phyloP scores from a whole-genome alignment of 2,797 vertebrate species.

The Rallus crepitans region DNA sequence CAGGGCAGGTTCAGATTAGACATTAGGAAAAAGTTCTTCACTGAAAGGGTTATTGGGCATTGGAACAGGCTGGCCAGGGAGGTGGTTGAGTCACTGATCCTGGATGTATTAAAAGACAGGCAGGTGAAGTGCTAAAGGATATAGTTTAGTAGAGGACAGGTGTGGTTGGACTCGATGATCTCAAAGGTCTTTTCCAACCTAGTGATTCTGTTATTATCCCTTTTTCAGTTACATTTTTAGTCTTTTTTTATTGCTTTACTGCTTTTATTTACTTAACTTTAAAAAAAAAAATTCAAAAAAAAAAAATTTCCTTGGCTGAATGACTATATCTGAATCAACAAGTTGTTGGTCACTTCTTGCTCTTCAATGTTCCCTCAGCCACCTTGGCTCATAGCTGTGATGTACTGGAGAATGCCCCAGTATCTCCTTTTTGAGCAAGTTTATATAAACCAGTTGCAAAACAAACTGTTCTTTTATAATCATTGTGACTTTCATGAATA shows the following conservation, averaged over 20 bases:
- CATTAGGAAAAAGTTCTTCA: no score
- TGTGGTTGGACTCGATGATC: no score
- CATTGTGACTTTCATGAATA: not conserved
- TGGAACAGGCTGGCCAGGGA: no score
- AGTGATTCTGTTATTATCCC: no score
- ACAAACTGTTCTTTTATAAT: not conserved
- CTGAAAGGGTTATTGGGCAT: no score
- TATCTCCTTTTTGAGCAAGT: not conserved
- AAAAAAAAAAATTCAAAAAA: no score
- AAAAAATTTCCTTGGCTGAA: not conserved
- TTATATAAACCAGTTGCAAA: not conserved
- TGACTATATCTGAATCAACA: not conserved
- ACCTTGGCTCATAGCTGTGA: not conserved
- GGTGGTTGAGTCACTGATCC: no score
- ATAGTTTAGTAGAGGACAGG: no score
- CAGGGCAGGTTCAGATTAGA: no score
- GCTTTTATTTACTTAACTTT: not conserved
- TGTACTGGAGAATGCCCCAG: not conserved
- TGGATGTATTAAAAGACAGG: no score
- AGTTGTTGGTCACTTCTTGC: not conserved
- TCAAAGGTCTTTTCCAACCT: no score
- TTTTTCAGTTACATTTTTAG: not conserved
- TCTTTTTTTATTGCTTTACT: not conserved
- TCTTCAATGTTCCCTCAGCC: not conserved
- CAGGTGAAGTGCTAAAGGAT: no score